Conservation (phyloP, 2,888 invertebrate species). For the Nycteola revayana region DNA sequence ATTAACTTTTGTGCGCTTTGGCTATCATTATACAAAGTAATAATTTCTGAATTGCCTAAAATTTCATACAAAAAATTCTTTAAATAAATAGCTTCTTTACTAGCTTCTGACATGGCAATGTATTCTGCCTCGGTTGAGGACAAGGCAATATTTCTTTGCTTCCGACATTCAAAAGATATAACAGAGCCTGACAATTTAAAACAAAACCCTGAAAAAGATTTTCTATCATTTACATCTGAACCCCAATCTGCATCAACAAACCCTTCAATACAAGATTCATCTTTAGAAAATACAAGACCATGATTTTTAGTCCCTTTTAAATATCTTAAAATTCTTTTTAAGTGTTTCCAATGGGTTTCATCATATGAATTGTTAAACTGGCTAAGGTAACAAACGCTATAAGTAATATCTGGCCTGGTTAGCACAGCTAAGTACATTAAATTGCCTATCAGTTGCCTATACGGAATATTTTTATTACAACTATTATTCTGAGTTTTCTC, state of each 20-base stretch:
- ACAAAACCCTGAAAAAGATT: constrained; percentile 9
- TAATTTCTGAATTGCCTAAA: constrained; percentile 2
- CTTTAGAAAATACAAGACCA: too few relatives aligned
- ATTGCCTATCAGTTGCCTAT: constrained; percentile 3
- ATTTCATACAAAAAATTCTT: constrained; percentile 6
- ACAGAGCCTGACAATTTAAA: constrained; percentile 5
- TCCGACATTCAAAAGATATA: constrained; percentile 10
- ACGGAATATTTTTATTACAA: background rate
- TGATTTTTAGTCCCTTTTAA: too few relatives aligned
- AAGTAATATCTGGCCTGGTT: constrained; percentile 11
- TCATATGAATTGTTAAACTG: constrained; percentile 20
- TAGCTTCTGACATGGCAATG: constrained; percentile 8
- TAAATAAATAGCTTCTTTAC: constrained; percentile 13
- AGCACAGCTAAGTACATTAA: constrained; percentile 8
- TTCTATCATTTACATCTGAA: constrained; percentile 5
- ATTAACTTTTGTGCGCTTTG: too few relatives aligned
- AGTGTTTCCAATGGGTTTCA: constrained; percentile 19
- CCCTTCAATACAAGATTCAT: too few relatives aligned
- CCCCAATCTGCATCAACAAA: constrained; percentile 14
- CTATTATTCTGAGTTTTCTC: background rate
- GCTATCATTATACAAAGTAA: too few relatives aligned
- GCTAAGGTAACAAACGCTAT: constrained; percentile 12
- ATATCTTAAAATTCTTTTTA: constrained; percentile 18
- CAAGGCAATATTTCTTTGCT: constrained; percentile 10
- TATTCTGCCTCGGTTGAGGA: constrained; percentile 11